These are phyloP conservation scores for Troilus luridus DNA, from an alignment of 2,888 invertebrate species.

Conservation along the genomic window DNA sequence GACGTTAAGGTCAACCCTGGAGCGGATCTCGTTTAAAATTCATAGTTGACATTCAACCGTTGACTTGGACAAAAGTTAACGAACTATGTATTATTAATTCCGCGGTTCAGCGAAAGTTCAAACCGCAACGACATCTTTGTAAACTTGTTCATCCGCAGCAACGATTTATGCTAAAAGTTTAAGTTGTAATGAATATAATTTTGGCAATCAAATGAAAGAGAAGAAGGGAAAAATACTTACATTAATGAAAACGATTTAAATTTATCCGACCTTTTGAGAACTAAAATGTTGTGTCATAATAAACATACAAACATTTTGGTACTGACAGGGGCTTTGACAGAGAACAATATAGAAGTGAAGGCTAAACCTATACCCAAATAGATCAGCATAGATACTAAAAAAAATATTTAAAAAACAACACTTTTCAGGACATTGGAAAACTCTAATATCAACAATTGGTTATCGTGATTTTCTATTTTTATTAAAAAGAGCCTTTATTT, in stretches of 20 bases:
- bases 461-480: too few relatives aligned
- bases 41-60: slow-evolving; percentile 1
- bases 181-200: not conserved
- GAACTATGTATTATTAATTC: slow-evolving; percentile 33
- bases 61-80: slow-evolving; percentile 17
- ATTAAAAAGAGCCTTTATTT: too few relatives aligned
- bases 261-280: not conserved
- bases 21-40: slow-evolving; percentile 12
- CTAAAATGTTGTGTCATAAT: not conserved
- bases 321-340: not conserved
- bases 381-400: not conserved
- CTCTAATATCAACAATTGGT: too few relatives aligned
- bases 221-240: not conserved
- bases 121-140: not conserved
- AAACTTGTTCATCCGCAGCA: not conserved
- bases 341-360: not conserved
- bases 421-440: too few relatives aligned
- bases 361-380: not conserved
- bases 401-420: too few relatives aligned
- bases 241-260: not conserved
- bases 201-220: not conserved
- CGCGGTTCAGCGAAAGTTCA: not conserved
- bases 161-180: not conserved
- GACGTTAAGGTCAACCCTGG: slow-evolving; percentile 5
- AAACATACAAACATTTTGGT: not conserved